Base-by-base conservation (phyloP, 2,888 invertebrate genomes). In the Pandemis cinnamomeana region DNA sequence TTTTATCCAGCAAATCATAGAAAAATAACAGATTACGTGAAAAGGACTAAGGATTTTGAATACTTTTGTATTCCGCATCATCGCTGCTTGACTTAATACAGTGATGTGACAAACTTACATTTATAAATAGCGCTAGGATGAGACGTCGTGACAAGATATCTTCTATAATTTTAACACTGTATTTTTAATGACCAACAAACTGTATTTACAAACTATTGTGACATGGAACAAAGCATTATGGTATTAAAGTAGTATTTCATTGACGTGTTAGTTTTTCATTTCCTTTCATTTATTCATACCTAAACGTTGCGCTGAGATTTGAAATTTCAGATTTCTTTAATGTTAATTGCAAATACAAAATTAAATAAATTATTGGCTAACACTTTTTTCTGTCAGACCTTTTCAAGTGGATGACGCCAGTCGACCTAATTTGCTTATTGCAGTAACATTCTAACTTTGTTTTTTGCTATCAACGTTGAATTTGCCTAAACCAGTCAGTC, bases 241-340 rank as follows among this genome's bases (percentile, higher is more conserved):
- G 13, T 63, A 44, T 20, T 46, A 27, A 42, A 46, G 10, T 63
- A 63, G 63, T 27, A 20, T 63, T 63, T 63, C 44, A 46, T 27
- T 63, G 44, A 46, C 44, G 20, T 11, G 5, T 10, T 11, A 20
- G 20, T 2, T 63, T 63, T 63, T 46, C 8, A 27, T 27, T 58
- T 0, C 27, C 27, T 58, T 58, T 27, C 27, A 10, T 5, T 27
- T 11, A 10, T 27, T 58, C 20, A 27, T 20, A 27, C 53, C n/a
- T 53, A 15, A 15, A 4, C 7, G 15, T 48, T 5, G 0, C n/a
- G 51, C n/a, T 13, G n/a, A 51, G 51, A 51, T n/a, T 13, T 1
- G 7, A 5, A n/a, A 5, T 51, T 51, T 51, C 46, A 0, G 10
- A 11, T 46, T 46, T 44, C 2, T 8, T 44, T 44, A 44, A 44